A percentile compares a stretch with the other conserved stretches of the same genome.
phyloP scores from a whole-genome alignment of 1,140 invertebrate genomes.

The Drosophila orena region DNA sequence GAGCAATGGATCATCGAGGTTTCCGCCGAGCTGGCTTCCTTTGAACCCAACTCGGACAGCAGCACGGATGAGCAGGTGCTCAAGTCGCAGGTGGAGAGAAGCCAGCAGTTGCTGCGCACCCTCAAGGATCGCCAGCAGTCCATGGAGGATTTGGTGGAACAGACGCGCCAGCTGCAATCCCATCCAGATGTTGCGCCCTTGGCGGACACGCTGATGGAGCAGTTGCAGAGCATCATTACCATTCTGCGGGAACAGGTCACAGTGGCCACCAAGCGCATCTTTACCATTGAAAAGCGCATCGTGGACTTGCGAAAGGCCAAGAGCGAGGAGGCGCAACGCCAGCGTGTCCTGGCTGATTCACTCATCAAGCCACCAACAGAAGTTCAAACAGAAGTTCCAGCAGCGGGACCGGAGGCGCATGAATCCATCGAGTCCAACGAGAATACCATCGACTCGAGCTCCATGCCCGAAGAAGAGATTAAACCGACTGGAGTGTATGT shows the following conservation, averaged over 20 bases:
- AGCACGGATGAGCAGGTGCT: constrained; percentile 71
- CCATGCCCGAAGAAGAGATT: constrained; percentile 81
- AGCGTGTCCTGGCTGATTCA: constrained; percentile 61
- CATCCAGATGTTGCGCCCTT: constrained; percentile 81
- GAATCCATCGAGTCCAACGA: constrained; percentile 69
- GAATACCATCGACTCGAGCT: constrained; percentile 71
- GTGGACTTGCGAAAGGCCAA: constrained; percentile 73
- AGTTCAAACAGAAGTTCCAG: constrained; percentile 25
- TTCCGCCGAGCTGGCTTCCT: constrained; percentile 64
- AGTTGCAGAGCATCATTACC: constrained; percentile 74
- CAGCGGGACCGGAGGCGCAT: constrained; percentile 14
- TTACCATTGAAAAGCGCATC: constrained; percentile 80
- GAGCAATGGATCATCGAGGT: constrained; percentile 87
- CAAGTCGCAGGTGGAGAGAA: constrained; percentile 71
- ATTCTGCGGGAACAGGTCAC: constrained; percentile 77
- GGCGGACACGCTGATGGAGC: constrained; percentile 73
- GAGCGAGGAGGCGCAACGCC: constrained; percentile 66
- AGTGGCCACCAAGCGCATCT: constrained; percentile 78
- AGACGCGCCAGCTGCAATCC: constrained; percentile 72
- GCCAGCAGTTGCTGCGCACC: constrained; percentile 71
- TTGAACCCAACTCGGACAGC: constrained; percentile 69
- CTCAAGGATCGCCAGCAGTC: constrained; percentile 80
- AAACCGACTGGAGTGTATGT: constrained; percentile 66
- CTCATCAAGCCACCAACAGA: constrained; percentile 62
- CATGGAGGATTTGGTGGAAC: constrained; percentile 73